Conservation (phyloP, 2,797 vertebrate species). For the Scomberomorus guttatus region DNA sequence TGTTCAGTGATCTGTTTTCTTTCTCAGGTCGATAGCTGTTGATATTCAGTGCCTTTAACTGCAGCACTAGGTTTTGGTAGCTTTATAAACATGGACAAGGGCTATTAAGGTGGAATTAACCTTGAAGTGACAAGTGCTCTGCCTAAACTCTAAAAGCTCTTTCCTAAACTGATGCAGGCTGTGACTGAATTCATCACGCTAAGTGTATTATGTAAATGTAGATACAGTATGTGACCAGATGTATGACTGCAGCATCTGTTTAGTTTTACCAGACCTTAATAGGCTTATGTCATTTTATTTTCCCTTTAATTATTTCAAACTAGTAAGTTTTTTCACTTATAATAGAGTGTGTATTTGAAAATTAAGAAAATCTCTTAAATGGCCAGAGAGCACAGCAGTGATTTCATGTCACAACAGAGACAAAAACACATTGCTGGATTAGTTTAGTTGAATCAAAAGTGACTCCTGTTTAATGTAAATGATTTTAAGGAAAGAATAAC, state of each 20-base stretch:
- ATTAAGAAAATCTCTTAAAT: not conserved
- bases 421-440: not conserved
- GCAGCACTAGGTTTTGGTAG: not conserved
- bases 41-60: not conserved
- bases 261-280: conserved; percentile 1
- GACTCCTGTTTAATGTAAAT: not conserved
- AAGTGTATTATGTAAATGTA: conserved; percentile 52
- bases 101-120: conserved; percentile 10
- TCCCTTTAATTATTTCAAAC: conserved; percentile 17
- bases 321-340: not conserved
- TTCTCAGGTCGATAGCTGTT: not conserved
- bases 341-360: not conserved
- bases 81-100: not conserved
- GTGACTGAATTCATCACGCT: conserved; percentile 22
- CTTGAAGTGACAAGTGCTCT: not conserved
- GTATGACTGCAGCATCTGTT: conserved; percentile 42
- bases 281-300: conserved; percentile 7
- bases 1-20: not conserved
- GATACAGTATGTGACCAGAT: conserved; percentile 29
- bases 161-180: not conserved
- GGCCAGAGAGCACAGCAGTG: not conserved
- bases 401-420: not conserved
- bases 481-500: not conserved
- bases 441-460: not conserved
- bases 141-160: no score